Evolutionary conservation across 2,888 invertebrate species (phyloP).

Genomic region (Lampropteryx suffumata): DNA sequence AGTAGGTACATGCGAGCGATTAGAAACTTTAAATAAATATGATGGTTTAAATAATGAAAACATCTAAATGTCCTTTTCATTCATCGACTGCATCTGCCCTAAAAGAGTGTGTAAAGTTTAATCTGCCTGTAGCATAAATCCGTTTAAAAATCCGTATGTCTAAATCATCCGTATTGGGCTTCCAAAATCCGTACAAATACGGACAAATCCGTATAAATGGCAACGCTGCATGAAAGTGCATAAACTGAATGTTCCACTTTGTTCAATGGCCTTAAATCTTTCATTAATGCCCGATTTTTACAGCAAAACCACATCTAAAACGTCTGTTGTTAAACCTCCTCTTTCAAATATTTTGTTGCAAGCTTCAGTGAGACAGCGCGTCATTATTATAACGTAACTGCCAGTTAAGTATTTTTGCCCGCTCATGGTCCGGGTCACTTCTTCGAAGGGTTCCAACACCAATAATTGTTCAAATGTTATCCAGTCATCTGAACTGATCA

Average conservation of each 20-base stretch:
- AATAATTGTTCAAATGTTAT: background rate
- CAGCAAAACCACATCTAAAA: background rate
- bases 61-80: too few species aligned
- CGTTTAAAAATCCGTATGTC: too few species aligned
- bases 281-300: background rate
- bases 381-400: conserved; percentile 3
- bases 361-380: background rate
- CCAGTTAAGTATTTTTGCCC: background rate
- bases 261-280: background rate
- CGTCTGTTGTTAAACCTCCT: background rate
- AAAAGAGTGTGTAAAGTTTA: too few species aligned
- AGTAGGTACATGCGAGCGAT: too few species aligned
- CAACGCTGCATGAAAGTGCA: too few species aligned
- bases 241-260: background rate
- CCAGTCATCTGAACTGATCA: background rate
- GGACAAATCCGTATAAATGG: too few species aligned
- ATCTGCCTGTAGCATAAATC: too few species aligned
- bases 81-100: too few species aligned
- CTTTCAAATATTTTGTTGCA: background rate
- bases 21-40: too few species aligned
- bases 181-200: too few species aligned
- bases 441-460: conserved; percentile 1
- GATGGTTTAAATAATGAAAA: too few species aligned
- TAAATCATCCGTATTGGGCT: too few species aligned
- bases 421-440: conserved; percentile 1